phyloP scores from a whole-genome alignment of 1,140 invertebrate genomes.

The Coboldia fuscipes region DNA sequence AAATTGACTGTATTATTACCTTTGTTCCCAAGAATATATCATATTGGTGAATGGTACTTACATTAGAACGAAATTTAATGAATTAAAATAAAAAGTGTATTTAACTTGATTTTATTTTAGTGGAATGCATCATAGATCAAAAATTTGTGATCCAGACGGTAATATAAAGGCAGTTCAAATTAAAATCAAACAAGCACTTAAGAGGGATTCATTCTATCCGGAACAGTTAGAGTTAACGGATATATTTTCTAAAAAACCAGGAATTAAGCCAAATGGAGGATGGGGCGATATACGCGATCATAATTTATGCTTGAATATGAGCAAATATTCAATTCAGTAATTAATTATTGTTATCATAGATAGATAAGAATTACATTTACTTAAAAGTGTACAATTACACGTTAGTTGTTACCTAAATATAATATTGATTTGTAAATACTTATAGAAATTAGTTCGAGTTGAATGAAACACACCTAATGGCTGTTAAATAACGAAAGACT shows the following conservation, averaged over 20 bases:
- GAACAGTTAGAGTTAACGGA: constrained; percentile 48
- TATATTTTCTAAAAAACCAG: constrained; percentile 48
- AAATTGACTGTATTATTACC: constrained; percentile 71
- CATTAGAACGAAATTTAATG: no score
- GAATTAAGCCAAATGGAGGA: constrained; percentile 86
- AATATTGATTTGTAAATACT: no score
- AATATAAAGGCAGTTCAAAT: constrained; percentile 72
- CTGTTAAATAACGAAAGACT: no score
- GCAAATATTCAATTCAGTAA: no score
- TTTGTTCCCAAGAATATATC: constrained; percentile 81
- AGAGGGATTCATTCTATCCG: constrained; percentile 57
- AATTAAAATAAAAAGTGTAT: no score
- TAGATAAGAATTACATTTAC: no score
- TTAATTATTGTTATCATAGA: no score
- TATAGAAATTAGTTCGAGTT: no score
- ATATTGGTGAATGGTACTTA: constrained; percentile 98
- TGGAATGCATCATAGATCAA: constrained; percentile 90
- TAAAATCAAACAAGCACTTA: constrained; percentile 45
- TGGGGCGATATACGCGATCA: constrained; percentile 66
- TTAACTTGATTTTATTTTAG: constrained; percentile 41
- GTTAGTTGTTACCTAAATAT: no score
- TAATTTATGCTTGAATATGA: constrained; percentile 18
- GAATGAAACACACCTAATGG: no score
- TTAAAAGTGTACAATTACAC: no score
- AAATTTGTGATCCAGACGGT: constrained; percentile 70